phyloP scores from a whole-genome alignment of 1,140 invertebrate species.

The Bombus balteatus region DNA sequence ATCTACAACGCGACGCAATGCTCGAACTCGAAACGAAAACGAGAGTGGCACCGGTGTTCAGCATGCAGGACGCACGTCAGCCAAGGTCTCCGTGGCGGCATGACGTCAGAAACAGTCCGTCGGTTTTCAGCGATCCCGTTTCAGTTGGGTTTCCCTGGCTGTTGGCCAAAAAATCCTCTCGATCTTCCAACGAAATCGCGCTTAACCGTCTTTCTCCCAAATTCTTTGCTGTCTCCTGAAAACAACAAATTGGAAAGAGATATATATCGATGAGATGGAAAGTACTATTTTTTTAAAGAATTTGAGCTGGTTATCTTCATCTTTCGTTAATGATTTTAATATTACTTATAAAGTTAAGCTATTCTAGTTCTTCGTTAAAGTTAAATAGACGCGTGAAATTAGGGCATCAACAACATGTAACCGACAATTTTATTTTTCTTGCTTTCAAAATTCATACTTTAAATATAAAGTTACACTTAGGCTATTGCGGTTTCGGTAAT shows the following conservation, averaged over 20 bases:
- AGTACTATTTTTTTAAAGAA: background rate
- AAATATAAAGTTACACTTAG: no score
- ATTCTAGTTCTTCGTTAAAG: no score
- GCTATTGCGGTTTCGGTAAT: background rate
- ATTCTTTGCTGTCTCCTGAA: background rate
- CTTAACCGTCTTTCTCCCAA: background rate
- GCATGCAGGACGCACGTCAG: constrained; percentile 54
- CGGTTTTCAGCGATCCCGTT: constrained; percentile 58
- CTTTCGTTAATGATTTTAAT: no score
- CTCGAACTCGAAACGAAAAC: constrained; percentile 63
- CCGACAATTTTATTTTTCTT: no score
- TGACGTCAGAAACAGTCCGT: constrained; percentile 57
- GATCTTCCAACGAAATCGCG: background rate
- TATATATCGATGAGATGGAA: no score
- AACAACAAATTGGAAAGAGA: background rate
- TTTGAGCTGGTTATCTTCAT: accelerated
- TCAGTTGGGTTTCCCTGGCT: constrained; percentile 40
- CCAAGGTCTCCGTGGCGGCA: constrained; percentile 57
- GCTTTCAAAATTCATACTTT: background rate
- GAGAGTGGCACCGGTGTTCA: constrained; percentile 59
- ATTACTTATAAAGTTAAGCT: no score
- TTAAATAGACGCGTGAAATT: no score
- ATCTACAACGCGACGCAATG: constrained; percentile 5
- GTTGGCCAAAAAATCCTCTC: constrained; percentile 44
- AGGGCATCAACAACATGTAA: no score